A percentile compares a stretch with the other conserved stretches of the same genome.
These are phyloP conservation scores for Takifugu ocellatus DNA, from an alignment of 2,797 vertebrate genomes.

Conservation along the genomic window DNA sequence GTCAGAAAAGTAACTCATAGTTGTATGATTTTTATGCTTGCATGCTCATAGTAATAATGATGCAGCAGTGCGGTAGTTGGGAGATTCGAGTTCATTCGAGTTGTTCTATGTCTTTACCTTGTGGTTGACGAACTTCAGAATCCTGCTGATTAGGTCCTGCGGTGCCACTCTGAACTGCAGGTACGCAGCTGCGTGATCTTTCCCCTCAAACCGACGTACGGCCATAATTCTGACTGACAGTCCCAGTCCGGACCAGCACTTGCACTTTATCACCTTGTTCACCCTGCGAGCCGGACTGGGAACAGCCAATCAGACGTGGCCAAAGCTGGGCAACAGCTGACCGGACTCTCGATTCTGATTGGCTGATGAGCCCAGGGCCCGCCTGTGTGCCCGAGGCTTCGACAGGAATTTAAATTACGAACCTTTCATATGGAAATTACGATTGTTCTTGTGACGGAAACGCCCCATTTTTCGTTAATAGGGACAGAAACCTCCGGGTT, in stretches of 20 bases:
- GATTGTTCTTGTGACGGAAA: too few relatives aligned
- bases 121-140: conserved; percentile 43
- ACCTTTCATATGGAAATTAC: too few relatives aligned
- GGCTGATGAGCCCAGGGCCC: not conserved
- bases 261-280: too few relatives aligned
- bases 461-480: too few relatives aligned
- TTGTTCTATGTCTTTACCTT: conserved; percentile 25
- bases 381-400: not conserved
- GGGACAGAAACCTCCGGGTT: too few relatives aligned
- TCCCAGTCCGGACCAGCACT: not conserved
- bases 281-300: not conserved
- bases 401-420: too few relatives aligned
- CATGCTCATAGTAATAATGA: not conserved
- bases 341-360: not conserved
- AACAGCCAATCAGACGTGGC: not conserved
- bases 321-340: not conserved
- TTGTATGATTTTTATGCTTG: too few relatives aligned
- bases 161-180: conserved; percentile 49
- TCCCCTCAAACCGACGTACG: conserved; percentile 47
- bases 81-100: not conserved
- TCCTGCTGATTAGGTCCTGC: conserved; percentile 30
- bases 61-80: not conserved
- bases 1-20: too few relatives aligned
- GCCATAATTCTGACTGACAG: conserved; percentile 33
- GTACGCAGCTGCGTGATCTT: conserved; percentile 50